A percentile compares a stretch with the other conserved stretches of the same genome.
Evolutionary conservation across 2,797 vertebrate genomes (phyloP).

Genomic region (Selene dorsalis): DNA sequence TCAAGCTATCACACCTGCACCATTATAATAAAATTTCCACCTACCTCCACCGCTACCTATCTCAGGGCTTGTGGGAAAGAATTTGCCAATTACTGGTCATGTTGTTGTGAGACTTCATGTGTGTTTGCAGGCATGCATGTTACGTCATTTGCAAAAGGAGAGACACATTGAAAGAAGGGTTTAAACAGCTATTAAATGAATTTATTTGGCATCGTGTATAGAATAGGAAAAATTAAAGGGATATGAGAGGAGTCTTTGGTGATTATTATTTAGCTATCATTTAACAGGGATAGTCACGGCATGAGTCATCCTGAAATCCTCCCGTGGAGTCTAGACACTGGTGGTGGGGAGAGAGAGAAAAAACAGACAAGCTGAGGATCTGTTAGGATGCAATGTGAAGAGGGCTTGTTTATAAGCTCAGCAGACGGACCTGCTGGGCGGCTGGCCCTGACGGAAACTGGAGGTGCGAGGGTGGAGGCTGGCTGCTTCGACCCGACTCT

Average conservation of each 20-base stretch:
- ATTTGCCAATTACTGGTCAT: constrained; percentile 53
- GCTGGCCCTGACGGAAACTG: background rate
- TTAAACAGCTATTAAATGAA: background rate
- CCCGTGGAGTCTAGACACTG: background rate
- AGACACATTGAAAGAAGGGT: background rate
- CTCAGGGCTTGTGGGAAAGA: constrained; percentile 25
- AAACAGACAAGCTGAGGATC: background rate
- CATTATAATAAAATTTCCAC: background rate
- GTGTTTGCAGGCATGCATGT: background rate
- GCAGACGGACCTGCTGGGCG: background rate
- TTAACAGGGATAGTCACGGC: background rate
- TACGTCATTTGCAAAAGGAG: background rate
- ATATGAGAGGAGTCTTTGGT: background rate
- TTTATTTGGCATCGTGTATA: background rate
- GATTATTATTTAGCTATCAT: constrained; percentile 1
- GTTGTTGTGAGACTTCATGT: constrained; percentile 3
- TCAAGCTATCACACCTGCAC: constrained; percentile 6
- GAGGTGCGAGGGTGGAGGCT: background rate
- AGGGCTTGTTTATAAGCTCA: background rate
- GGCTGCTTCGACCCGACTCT: background rate
- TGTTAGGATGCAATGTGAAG: background rate
- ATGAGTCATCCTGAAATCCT: background rate
- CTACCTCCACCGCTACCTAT: background rate
- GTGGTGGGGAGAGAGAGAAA: background rate
- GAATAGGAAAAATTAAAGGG: background rate